Evolutionary conservation across 2,888 invertebrate species (phyloP).

Genomic region (Terebella lapidaria): DNA sequence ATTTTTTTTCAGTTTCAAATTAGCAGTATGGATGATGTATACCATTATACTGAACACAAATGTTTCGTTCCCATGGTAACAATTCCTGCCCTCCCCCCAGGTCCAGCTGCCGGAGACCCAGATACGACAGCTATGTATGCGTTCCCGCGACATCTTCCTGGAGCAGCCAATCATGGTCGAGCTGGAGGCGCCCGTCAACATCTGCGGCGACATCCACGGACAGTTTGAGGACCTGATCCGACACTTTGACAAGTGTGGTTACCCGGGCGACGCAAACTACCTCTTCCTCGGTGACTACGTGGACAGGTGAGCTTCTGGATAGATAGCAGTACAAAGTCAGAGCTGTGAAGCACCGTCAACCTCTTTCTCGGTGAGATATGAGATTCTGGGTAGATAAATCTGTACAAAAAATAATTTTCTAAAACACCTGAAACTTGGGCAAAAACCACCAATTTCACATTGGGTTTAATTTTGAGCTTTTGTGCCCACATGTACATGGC

Average conservation of each 20-base stretch:
- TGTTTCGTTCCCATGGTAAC: background rate
- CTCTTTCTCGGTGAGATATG: too few relatives aligned
- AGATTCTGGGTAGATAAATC: too few relatives aligned
- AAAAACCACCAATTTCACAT: too few relatives aligned
- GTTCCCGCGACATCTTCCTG: conserved; percentile 52
- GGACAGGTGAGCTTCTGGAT: conserved; percentile 50
- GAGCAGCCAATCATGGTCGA: conserved; percentile 58
- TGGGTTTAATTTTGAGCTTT: too few relatives aligned
- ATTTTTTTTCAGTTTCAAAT: too few relatives aligned
- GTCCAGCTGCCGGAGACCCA: conserved; percentile 47
- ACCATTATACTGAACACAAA: background rate
- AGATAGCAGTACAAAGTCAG: background rate
- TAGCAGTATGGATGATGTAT: too few relatives aligned
- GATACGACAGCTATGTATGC: conserved; percentile 55
- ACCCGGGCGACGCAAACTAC: conserved; percentile 58
- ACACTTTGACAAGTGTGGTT: conserved; percentile 57
- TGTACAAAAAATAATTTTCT: too few relatives aligned
- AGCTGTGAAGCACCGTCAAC: too few relatives aligned
- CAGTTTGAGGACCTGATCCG: conserved; percentile 58
- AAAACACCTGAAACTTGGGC: background rate
- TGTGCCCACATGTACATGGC: too few relatives aligned
- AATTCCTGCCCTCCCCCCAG: conserved; percentile 1
- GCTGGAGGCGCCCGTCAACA: conserved; percentile 56
- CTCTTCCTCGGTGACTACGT: conserved; percentile 60
- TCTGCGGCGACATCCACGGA: conserved; percentile 58